Conservation (phyloP, 2,888 invertebrate genomes). For the Electrophaes corylata region DNA sequence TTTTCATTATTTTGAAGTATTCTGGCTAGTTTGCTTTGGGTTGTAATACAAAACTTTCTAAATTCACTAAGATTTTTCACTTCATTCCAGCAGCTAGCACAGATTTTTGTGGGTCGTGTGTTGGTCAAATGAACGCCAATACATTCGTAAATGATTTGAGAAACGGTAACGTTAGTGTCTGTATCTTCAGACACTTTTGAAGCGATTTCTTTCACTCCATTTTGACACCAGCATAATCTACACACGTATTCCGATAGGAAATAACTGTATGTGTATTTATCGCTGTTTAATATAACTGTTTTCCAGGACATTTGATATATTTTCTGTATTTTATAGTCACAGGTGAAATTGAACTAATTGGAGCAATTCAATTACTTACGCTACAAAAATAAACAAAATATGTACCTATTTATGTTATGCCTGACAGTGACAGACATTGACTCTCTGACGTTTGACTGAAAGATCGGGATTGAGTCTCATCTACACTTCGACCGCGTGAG, state of each 20-base stretch:
- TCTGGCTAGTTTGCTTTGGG: conserved; percentile 54
- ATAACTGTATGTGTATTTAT: conserved; percentile 61
- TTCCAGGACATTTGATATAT: conserved; percentile 44
- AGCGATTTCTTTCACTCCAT: conserved; percentile 51
- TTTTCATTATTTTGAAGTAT: conserved; percentile 38
- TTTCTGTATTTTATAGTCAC: neutral
- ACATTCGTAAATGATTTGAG: conserved; percentile 60
- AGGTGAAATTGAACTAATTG: no score
- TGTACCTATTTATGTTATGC: no score
- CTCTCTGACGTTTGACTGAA: no score
- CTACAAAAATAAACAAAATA: neutral
- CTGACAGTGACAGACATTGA: no score
- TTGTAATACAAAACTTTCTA: conserved; percentile 60
- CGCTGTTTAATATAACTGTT: conserved; percentile 41
- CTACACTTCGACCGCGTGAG: no score
- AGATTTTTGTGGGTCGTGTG: conserved; percentile 56
- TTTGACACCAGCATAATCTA: conserved; percentile 65
- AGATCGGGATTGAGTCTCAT: no score
- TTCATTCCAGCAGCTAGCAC: conserved; percentile 56
- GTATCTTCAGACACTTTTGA: conserved; percentile 35
- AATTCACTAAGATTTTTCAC: conserved; percentile 62
- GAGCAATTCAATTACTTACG: no score
- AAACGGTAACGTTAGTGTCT: conserved; percentile 38
- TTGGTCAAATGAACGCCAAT: conserved; percentile 59
- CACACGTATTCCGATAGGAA: conserved; percentile 65